Percentiles rank a stretch among this genome's conserved stretches.
These are phyloP conservation scores for Desmodus rotundus DNA, from an alignment of 2,113 vertebrate genomes.

Conservation along the genomic window DNA sequence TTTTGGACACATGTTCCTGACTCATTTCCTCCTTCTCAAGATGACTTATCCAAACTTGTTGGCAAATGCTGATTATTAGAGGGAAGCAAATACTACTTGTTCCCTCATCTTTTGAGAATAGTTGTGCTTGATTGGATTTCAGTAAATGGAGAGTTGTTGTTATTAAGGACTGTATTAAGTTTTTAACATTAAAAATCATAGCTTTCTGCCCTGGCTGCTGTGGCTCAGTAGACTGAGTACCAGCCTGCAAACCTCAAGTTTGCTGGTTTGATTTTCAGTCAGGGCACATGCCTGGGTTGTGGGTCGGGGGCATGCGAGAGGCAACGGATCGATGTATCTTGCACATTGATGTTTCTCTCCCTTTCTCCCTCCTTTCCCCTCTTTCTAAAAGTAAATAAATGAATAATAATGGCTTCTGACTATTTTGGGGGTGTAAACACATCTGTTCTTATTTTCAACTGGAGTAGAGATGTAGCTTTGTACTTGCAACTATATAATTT, in stretches of 20 bases:
- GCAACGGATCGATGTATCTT: no score
- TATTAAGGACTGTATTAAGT: background rate
- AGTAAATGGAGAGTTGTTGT: background rate
- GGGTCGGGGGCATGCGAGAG: no score
- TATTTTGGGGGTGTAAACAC: background rate
- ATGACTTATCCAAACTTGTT: background rate
- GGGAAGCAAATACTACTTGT: background rate
- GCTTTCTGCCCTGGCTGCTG: background rate
- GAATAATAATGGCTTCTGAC: background rate
- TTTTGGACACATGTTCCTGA: background rate
- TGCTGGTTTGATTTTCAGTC: no score
- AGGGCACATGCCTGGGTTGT: no score
- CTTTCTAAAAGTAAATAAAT: background rate
- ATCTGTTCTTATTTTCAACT: background rate
- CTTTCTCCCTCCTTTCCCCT: no score
- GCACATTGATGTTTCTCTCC: no score
- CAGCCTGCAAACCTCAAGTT: no score
- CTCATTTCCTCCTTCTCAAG: background rate
- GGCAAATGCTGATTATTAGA: constrained; percentile 20
- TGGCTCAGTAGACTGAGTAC: no score
- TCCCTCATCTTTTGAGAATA: background rate
- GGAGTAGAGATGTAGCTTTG: background rate
- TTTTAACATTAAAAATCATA: background rate
- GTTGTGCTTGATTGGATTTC: background rate
- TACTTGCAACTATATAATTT: background rate